These are phyloP conservation scores for Apis cerana DNA, from an alignment of 1,140 invertebrate genomes.

Conservation along the genomic window DNA sequence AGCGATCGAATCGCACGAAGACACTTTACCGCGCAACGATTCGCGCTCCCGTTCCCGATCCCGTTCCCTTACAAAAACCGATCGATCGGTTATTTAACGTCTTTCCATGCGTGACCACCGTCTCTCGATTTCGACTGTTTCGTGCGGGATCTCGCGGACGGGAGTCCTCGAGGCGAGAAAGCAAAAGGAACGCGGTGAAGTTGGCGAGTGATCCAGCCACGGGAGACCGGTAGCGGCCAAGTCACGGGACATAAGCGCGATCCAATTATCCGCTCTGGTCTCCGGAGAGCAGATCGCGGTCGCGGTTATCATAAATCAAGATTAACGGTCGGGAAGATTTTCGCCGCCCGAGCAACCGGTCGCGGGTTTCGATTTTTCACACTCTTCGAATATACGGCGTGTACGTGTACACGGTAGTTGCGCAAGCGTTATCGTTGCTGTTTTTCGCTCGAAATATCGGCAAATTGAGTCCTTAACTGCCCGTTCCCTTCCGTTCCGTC, in stretches of 20 bases:
- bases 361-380: conserved; percentile 39
- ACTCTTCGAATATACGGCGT: conserved; percentile 25
- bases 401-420: background rate
- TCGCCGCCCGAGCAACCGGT: conserved; percentile 40
- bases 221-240: conserved; percentile 32
- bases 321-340: conserved; percentile 59
- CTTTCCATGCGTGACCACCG: conserved; percentile 5
- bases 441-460: too few species aligned
- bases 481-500: too few species aligned
- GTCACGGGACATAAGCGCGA: conserved; percentile 33
- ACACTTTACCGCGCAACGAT: conserved; percentile 1
- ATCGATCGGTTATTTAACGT: conserved; percentile 1
- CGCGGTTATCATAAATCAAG: conserved; percentile 56
- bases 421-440: too few species aligned
- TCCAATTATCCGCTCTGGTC: conserved; percentile 54
- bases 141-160: background rate
- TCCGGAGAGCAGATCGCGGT: conserved; percentile 30
- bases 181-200: background rate
- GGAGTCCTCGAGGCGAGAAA: background rate
- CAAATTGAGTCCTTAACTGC: too few species aligned
- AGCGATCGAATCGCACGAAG: conserved; percentile 19
- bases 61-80: background rate
- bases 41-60: background rate
- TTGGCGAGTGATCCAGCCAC: background rate
- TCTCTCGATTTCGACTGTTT: background rate